Percentiles rank a stretch among this genome's conserved stretches.
Evolutionary conservation across 1,140 invertebrate species (phyloP).

Genomic region (Camponotus floridanus): DNA sequence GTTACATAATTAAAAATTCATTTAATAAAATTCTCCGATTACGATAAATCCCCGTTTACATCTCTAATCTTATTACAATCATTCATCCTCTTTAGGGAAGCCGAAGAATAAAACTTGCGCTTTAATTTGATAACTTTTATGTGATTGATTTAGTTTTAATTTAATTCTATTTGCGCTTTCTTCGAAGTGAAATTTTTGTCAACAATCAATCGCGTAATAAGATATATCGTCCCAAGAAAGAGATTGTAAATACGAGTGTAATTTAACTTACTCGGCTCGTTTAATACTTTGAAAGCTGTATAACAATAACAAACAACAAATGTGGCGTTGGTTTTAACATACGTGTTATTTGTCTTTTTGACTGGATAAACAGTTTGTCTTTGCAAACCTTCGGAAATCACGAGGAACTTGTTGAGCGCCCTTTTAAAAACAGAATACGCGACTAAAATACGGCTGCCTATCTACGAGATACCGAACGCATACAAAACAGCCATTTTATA

Average conservation of each 20-base stretch:
- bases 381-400: neutral
- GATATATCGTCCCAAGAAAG: neutral
- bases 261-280: neutral
- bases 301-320: neutral
- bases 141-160: neutral
- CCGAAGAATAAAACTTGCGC: neutral
- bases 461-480: neutral
- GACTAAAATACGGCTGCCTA: neutral
- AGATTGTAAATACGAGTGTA: neutral
- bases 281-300: neutral
- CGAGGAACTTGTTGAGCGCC: neutral
- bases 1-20: too few species aligned
- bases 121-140: neutral
- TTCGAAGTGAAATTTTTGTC: neutral
- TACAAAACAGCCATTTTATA: neutral
- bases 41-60: too few species aligned
- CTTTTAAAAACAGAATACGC: neutral
- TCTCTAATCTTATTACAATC: too few species aligned
- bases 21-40: too few species aligned
- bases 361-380: neutral
- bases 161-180: neutral
- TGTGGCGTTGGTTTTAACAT: neutral
- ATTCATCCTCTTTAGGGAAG: neutral
- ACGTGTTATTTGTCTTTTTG: constrained; percentile 23
- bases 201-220: constrained; percentile 1